Percentiles rank a stretch among this genome's conserved stretches.
These are phyloP conservation scores for Eristalis pertinax DNA, from an alignment of 2,888 invertebrate species.

Conservation along the genomic window DNA sequence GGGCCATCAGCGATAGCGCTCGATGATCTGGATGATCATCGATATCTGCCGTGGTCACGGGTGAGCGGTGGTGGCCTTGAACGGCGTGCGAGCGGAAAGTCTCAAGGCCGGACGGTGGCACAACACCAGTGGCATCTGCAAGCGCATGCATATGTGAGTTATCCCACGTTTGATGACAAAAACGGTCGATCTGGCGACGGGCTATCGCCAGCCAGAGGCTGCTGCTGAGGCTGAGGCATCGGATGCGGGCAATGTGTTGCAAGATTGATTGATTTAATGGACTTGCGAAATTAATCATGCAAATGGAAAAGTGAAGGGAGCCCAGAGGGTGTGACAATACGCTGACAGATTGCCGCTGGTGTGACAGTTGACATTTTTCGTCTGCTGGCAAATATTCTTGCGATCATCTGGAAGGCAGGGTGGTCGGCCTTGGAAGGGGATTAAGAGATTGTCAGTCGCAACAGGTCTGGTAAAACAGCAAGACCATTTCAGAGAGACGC, in stretches of 20 bases:
- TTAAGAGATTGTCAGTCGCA: no score
- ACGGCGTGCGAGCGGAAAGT: neutral
- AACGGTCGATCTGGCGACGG: neutral
- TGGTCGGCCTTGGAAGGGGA: no score
- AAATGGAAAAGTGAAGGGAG: neutral
- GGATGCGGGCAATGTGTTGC: neutral
- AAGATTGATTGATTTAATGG: neutral
- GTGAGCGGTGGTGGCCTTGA: neutral
- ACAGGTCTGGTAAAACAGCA: no score
- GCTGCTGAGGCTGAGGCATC: no score
- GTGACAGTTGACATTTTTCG: neutral
- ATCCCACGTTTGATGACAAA: neutral
- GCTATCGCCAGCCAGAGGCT: no score
- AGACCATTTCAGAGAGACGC: no score
- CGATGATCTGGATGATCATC: neutral
- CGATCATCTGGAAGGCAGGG: no score
- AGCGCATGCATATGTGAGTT: neutral
- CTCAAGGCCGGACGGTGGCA: neutral
- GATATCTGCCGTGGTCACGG: neutral
- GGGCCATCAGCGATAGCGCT: neutral
- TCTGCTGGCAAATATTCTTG: no score
- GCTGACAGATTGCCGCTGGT: neutral
- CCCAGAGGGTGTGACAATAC: neutral
- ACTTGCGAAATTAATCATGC: neutral
- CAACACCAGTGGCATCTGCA: neutral